These are phyloP conservation scores for Acestrorhynchus altus DNA, from an alignment of 2,797 vertebrate genomes.

Conservation along the genomic window DNA sequence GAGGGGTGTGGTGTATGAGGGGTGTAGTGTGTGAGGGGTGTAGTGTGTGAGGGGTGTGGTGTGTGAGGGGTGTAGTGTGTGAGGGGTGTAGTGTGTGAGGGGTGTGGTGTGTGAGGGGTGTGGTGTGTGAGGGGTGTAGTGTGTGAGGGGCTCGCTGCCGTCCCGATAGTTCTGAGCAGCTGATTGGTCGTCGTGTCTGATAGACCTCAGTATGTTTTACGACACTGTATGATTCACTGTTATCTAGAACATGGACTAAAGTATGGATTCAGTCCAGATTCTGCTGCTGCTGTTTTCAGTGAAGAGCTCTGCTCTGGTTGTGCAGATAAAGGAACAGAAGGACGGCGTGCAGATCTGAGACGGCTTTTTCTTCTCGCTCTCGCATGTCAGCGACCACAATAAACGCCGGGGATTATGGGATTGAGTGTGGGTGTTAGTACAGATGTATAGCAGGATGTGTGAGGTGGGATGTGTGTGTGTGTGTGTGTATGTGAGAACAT, in stretches of 20 bases:
- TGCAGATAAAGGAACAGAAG: not conserved
- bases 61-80: too few species aligned
- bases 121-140: too few species aligned
- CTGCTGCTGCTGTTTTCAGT: not conserved
- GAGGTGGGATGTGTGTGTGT: not conserved
- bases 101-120: too few species aligned
- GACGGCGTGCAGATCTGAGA: not conserved
- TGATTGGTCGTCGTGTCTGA: constrained; percentile 22
- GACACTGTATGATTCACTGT: too few species aligned
- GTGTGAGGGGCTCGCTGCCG: not conserved
- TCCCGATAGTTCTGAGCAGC: constrained; percentile 21
- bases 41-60: too few species aligned
- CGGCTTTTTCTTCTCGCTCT: not conserved
- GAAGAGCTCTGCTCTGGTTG: not conserved
- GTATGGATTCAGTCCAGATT: too few species aligned
- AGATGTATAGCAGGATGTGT: constrained; percentile 13
- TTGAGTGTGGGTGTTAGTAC: not conserved
- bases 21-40: too few species aligned
- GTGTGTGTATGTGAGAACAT: constrained; percentile 6
- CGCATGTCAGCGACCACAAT: not conserved
- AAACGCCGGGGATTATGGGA: constrained; percentile 3
- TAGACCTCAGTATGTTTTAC: too few species aligned
- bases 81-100: too few species aligned
- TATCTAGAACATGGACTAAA: too few species aligned
- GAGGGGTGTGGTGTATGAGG: too few species aligned